Conservation (phyloP, 2,113 vertebrate genomes). For the Callaeas wilsoni region DNA sequence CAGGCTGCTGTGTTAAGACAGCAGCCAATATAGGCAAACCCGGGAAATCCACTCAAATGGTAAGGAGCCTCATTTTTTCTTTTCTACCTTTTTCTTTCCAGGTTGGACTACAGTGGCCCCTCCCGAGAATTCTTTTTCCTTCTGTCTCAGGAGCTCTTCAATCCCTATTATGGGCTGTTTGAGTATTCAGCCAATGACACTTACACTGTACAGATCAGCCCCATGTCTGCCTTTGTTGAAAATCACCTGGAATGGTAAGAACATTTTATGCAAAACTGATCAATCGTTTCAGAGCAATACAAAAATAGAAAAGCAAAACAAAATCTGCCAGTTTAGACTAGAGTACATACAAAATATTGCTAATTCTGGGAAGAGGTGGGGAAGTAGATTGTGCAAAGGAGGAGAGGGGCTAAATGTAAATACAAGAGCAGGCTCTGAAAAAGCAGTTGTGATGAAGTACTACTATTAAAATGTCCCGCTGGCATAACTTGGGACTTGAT, state of each 20-base stretch:
- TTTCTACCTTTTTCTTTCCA: constrained; percentile 60
- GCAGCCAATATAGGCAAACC: neutral
- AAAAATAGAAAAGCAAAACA: neutral
- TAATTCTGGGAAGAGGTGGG: neutral
- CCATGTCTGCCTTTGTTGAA: constrained; percentile 98
- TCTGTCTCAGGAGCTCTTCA: constrained; percentile 97
- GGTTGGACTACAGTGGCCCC: constrained; percentile 95
- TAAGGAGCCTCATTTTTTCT: neutral
- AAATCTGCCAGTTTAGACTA: neutral
- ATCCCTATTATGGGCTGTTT: constrained; percentile 97
- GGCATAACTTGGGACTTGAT: neutral
- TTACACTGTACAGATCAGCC: constrained; percentile 98
- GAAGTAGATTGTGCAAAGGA: neutral
- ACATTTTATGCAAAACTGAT: neutral
- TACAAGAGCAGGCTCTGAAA: neutral
- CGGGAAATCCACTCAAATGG: neutral
- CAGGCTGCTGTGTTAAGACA: neutral
- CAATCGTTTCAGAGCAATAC: neutral
- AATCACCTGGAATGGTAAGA: constrained; percentile 96
- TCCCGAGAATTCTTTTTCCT: constrained; percentile 99
- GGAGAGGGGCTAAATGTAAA: neutral
- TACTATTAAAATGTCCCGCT: neutral
- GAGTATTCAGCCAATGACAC: constrained; percentile 98
- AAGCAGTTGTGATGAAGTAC: neutral
- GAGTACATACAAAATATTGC: neutral